phyloP scores from a whole-genome alignment of 2,113 vertebrate genomes.

The Pachycephala philippinensis region DNA sequence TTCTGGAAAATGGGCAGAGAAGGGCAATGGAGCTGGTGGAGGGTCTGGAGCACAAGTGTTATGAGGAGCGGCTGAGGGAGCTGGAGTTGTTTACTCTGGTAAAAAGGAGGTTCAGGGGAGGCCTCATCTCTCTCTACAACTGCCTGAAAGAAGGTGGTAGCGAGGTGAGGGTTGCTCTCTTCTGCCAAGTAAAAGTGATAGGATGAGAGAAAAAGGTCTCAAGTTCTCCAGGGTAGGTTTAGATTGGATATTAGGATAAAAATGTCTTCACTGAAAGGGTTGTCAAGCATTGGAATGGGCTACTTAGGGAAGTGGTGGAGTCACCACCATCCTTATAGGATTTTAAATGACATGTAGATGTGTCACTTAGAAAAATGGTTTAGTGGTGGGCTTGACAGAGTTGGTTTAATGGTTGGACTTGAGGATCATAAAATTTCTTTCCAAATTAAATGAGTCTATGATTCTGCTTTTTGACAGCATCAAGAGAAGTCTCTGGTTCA shows the following conservation, averaged over 20 bases:
- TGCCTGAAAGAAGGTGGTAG: background rate
- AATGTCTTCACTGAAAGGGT: background rate
- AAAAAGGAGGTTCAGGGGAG: background rate
- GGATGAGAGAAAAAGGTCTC: background rate
- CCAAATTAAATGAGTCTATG: background rate
- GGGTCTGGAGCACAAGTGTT: background rate
- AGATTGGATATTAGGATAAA: background rate
- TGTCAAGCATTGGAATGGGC: background rate
- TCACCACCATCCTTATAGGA: accelerated
- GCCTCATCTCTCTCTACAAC: background rate
- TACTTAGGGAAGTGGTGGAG: background rate
- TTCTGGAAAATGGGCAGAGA: background rate
- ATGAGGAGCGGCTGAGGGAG: background rate
- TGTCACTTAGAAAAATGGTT: background rate
- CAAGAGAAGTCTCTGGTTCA: background rate
- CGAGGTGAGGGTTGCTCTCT: accelerated
- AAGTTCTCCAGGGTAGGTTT: background rate
- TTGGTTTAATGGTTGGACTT: background rate
- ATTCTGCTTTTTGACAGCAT: background rate
- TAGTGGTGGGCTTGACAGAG: background rate
- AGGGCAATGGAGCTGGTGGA: background rate
- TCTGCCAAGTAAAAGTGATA: background rate
- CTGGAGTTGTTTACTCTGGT: background rate
- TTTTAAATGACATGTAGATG: background rate
- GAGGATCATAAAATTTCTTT: background rate